Conservation (phyloP, 2,888 invertebrate genomes). For the Philaethria dido region DNA sequence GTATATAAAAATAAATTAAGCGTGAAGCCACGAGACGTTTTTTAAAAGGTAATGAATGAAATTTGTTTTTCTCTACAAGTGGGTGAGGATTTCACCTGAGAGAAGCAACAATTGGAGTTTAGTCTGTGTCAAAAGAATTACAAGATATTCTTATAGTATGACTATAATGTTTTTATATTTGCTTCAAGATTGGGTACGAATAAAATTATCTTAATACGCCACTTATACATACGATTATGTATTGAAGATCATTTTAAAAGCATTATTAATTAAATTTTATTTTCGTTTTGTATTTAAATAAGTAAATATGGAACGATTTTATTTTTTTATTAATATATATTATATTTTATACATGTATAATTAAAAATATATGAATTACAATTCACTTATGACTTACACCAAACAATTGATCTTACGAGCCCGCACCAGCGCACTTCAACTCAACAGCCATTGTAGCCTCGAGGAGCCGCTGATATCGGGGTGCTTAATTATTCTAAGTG, state of each 20-base stretch:
- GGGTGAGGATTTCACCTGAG: constrained; percentile 30
- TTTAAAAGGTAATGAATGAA: constrained; percentile 32
- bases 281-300: neutral
- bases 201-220: no score
- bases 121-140: constrained; percentile 30
- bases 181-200: neutral
- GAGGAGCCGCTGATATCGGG: constrained; percentile 54
- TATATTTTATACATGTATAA: neutral
- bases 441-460: constrained; percentile 69
- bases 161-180: neutral
- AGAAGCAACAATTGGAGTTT: constrained; percentile 35
- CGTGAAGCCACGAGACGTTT: constrained; percentile 31
- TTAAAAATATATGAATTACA: neutral
- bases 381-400: constrained; percentile 48
- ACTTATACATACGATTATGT: neutral
- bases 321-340: neutral
- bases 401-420: constrained; percentile 53
- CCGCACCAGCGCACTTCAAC: constrained; percentile 64
- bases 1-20: constrained; percentile 28
- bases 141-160: neutral
- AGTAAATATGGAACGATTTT: neutral
- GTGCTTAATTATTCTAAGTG: constrained; percentile 66
- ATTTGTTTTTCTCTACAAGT: constrained; percentile 29
- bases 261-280: neutral
- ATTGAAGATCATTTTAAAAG: neutral